Conservation (phyloP, 2,888 invertebrate species). For the Apodemia zela region DNA sequence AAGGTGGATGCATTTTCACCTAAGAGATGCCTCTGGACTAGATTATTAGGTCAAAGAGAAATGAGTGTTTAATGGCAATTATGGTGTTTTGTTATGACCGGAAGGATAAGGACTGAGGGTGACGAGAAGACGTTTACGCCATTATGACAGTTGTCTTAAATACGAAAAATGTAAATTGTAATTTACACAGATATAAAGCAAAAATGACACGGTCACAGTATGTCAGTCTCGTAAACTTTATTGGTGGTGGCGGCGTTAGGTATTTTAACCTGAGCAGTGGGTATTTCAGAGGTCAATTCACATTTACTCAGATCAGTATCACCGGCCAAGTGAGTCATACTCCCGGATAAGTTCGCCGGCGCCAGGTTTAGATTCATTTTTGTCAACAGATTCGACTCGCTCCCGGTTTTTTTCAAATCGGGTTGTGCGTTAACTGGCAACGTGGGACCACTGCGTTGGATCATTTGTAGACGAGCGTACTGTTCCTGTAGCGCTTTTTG, state of each 20-base stretch:
- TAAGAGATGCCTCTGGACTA: too few species aligned
- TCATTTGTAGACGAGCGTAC: slow-evolving; percentile 92
- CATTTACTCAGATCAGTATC: slow-evolving; percentile 37
- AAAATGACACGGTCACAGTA: slow-evolving; percentile 85
- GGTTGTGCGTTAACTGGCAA: slow-evolving; percentile 82
- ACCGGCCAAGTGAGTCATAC: slow-evolving; percentile 61
- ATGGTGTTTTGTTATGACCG: neutral
- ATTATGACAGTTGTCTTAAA: neutral
- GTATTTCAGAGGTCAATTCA: slow-evolving; percentile 29
- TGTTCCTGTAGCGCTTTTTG: slow-evolving; percentile 95
- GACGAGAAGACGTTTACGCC: neutral
- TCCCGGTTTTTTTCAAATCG: slow-evolving; percentile 91
- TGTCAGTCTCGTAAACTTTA: slow-evolving; percentile 95
- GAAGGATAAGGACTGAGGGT: neutral
- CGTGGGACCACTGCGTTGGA: slow-evolving; percentile 88
- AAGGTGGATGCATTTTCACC: too few species aligned
- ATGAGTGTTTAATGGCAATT: neutral
- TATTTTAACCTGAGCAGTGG: slow-evolving; percentile 34
- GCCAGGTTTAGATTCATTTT: slow-evolving; percentile 89
- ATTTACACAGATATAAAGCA: slow-evolving; percentile 47
- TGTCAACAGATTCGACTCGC: slow-evolving; percentile 91
- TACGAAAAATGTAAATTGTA: slow-evolving; percentile 29
- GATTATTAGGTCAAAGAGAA: neutral
- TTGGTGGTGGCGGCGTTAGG: slow-evolving; percentile 81
- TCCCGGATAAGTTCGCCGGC: slow-evolving; percentile 56